Conservation (phyloP, 2,888 invertebrate species). For the Acleris cristana region DNA sequence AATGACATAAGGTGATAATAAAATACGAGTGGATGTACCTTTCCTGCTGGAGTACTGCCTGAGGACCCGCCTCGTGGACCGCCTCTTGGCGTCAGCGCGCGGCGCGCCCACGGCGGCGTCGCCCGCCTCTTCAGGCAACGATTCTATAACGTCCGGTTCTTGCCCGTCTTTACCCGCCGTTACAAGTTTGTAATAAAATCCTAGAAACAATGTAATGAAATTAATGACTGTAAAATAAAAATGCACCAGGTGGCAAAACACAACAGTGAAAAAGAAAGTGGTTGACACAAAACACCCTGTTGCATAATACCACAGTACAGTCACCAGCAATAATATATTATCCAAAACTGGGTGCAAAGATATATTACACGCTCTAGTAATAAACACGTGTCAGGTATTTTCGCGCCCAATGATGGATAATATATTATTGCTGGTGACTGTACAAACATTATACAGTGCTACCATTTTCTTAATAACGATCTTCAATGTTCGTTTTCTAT, state of each 20-base stretch:
- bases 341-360: no score
- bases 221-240: not conserved
- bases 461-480: no score
- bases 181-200: slow-evolving; percentile 74
- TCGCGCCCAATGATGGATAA: no score
- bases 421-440: no score
- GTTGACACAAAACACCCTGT: not conserved
- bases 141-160: slow-evolving; percentile 35
- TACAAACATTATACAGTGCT: no score
- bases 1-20: no score
- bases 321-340: no score
- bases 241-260: no score
- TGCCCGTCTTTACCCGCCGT: slow-evolving; percentile 64
- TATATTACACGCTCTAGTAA: no score
- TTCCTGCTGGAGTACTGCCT: slow-evolving; percentile 17
- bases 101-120: not conserved
- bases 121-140: slow-evolving; percentile 29
- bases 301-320: no score
- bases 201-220: not conserved
- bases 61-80: slow-evolving; percentile 15
- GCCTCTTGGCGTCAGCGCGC: slow-evolving; percentile 5
- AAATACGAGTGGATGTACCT: slow-evolving; percentile 9
- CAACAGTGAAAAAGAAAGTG: not conserved
- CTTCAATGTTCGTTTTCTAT: no score
- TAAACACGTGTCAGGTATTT: no score